Conservation (phyloP, 2,113 vertebrate genomes). For the Sapajus apella region DNA sequence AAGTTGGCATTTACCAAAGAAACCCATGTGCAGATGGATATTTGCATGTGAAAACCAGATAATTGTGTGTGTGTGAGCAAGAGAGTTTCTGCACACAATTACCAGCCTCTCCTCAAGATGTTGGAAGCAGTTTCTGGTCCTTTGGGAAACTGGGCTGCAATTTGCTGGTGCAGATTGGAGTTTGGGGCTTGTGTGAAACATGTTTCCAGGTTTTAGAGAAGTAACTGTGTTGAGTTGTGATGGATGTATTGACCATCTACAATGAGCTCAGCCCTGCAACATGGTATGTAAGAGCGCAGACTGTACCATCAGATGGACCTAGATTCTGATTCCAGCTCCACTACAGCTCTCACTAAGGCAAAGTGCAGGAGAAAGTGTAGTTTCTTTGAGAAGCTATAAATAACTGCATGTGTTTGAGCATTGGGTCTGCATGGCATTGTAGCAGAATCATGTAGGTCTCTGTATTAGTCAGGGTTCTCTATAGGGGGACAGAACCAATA, state of each 20-base stretch:
- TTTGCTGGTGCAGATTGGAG: background rate
- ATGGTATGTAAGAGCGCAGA: background rate
- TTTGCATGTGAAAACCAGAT: slow-evolving; percentile 69
- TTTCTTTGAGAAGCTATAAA: background rate
- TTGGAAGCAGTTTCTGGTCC: background rate
- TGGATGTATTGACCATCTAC: background rate
- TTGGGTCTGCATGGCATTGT: rapidly evolving
- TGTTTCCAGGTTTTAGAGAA: background rate
- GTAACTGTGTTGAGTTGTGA: background rate
- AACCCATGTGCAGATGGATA: slow-evolving; percentile 60
- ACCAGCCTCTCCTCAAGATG: background rate
- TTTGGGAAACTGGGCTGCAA: slow-evolving; percentile 3
- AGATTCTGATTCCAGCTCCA: background rate
- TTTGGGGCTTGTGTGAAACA: background rate
- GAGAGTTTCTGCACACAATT: slow-evolving; percentile 27
- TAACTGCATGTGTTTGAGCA: background rate
- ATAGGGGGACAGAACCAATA: too few species aligned
- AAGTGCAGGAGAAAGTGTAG: rapidly evolving
- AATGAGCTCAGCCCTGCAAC: rapidly evolving
- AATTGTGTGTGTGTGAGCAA: slow-evolving; percentile 13
- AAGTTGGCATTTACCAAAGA: slow-evolving; percentile 60
- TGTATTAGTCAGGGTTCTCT: too few species aligned
- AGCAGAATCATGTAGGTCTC: background rate
- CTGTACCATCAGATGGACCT: background rate
- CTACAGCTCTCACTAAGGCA: background rate